A percentile compares a stretch with the other conserved stretches of the same genome.
phyloP scores from a whole-genome alignment of 2,797 vertebrate genomes.

The Microhierax caerulescens region DNA sequence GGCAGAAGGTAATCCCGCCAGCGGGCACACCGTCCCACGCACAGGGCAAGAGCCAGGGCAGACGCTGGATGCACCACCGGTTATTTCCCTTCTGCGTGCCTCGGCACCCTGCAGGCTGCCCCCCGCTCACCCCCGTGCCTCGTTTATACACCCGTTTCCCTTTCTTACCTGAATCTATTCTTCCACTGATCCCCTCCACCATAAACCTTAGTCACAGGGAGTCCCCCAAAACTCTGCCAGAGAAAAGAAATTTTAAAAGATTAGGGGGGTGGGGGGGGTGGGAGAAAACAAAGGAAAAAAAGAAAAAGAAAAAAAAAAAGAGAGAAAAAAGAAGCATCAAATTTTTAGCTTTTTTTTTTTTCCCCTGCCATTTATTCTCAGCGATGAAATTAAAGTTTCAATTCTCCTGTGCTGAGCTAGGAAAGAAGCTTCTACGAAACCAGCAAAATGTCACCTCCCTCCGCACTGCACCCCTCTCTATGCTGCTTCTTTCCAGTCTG shows the following conservation, averaged over 20 bases:
- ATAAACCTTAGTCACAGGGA: neutral
- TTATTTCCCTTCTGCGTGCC: neutral
- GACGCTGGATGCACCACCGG: neutral
- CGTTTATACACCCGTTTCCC: neutral
- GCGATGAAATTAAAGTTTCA: neutral
- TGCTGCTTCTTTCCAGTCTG: neutral
- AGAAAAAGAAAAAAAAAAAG: neutral
- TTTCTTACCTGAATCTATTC: neutral
- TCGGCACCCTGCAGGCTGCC: neutral
- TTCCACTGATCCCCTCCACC: neutral
- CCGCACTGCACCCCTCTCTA: neutral
- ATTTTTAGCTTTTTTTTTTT: neutral
- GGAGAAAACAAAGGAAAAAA: no score
- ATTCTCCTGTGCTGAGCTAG: neutral
- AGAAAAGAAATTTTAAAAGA: no score
- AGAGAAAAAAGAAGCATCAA: neutral
- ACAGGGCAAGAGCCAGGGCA: neutral
- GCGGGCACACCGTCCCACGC: neutral
- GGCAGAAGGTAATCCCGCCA: neutral
- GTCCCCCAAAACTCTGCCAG: neutral
- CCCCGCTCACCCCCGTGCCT: neutral
- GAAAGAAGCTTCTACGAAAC: neutral
- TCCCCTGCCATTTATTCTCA: neutral
- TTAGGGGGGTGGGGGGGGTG: no score
- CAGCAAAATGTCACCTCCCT: accelerated